Evolutionary conservation across 2,113 vertebrate species (phyloP).

Genomic region (Rhea pennata): DNA sequence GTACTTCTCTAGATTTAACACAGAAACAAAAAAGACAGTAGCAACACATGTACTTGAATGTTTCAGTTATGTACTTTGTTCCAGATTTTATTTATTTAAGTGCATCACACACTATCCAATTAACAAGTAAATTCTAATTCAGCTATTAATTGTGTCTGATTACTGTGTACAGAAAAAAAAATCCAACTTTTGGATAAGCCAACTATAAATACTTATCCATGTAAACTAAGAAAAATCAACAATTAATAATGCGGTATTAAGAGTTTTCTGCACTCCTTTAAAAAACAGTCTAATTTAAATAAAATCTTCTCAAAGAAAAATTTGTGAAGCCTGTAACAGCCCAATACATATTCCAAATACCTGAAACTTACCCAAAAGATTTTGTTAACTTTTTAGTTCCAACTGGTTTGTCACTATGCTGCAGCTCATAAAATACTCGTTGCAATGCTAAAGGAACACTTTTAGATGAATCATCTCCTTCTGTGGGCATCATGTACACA

Average conservation of each 20-base stretch:
- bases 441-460: constrained; percentile 97
- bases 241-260: neutral
- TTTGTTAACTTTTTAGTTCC: constrained; percentile 99
- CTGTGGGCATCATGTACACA: constrained; percentile 99
- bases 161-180: neutral
- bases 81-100: neutral
- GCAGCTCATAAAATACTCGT: constrained; percentile 97
- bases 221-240: neutral
- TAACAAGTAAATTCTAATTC: neutral
- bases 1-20: neutral
- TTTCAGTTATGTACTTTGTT: neutral
- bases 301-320: neutral
- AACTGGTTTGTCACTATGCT: constrained; percentile 98
- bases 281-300: neutral
- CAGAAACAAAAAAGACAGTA: neutral
- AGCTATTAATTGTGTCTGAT: neutral
- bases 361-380: constrained; percentile 91
- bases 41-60: neutral
- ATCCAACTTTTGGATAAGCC: neutral
- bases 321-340: neutral
- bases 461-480: constrained; percentile 98
- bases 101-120: neutral
- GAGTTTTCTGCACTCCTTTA: neutral
- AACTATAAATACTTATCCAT: neutral
- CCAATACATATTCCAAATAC: neutral